phyloP scores from a whole-genome alignment of 2,113 vertebrate species.

The Triplophysa siluroides region DNA sequence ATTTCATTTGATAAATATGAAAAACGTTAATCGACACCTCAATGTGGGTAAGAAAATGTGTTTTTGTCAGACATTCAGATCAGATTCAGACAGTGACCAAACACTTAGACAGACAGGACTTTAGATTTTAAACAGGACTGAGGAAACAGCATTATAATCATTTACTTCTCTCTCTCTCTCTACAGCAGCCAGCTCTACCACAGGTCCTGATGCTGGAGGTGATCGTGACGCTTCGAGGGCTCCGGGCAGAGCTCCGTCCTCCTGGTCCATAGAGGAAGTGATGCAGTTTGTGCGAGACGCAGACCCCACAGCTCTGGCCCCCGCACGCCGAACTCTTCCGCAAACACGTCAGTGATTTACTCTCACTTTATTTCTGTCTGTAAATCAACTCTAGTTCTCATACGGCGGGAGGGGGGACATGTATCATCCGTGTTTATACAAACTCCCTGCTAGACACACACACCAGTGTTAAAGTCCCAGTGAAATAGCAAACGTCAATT shows the following conservation, averaged over 20 bases:
- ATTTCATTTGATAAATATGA: no score
- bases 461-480: no score
- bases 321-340: slow-evolving; percentile 92
- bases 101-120: no score
- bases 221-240: slow-evolving; percentile 76
- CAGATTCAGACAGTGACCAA: no score
- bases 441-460: slow-evolving; percentile 25
- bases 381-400: neutral
- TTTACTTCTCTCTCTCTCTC: slow-evolving; percentile 9
- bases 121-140: neutral
- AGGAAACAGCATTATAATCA: slow-evolving; percentile 44
- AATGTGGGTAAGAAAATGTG: no score
- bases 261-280: slow-evolving; percentile 94
- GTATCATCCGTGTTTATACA: slow-evolving; percentile 58
- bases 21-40: no score
- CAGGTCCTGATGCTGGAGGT: slow-evolving; percentile 79
- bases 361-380: neutral
- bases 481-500: no score
- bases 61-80: no score
- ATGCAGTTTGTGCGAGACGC: slow-evolving; percentile 90
- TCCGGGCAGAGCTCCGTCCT: slow-evolving; percentile 80
- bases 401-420: slow-evolving; percentile 26
- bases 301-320: slow-evolving; percentile 84
- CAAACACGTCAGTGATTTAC: slow-evolving; percentile 82
- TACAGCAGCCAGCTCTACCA: slow-evolving; percentile 88